These are phyloP conservation scores for Drosophila dunni DNA, from an alignment of 1,140 invertebrate genomes.

Conservation along the genomic window DNA sequence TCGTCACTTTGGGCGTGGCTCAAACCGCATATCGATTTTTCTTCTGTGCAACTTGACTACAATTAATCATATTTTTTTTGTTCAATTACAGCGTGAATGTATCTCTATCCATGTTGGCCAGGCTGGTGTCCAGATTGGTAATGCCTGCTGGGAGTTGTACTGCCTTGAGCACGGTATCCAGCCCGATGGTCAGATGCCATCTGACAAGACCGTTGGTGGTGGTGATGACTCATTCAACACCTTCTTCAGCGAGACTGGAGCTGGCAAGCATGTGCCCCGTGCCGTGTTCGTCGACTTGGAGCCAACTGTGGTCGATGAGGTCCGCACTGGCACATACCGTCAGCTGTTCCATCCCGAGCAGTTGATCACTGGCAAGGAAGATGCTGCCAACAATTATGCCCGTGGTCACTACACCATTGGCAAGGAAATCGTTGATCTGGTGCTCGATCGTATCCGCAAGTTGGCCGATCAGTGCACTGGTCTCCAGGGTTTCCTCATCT, in stretches of 20 bases:
- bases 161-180: constrained; percentile 92
- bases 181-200: constrained; percentile 90
- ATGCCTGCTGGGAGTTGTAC: constrained; percentile 88
- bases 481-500: constrained; percentile 94
- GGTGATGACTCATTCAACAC: constrained; percentile 93
- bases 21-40: constrained; percentile 60
- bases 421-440: constrained; percentile 93
- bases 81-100: constrained; percentile 86
- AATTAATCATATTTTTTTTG: constrained; percentile 25
- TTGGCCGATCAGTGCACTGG: constrained; percentile 94
- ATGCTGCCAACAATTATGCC: constrained; percentile 95
- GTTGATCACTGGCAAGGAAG: constrained; percentile 94
- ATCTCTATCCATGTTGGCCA: constrained; percentile 85
- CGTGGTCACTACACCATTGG: constrained; percentile 96
- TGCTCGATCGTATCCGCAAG: constrained; percentile 91
- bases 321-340: constrained; percentile 92
- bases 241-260: constrained; percentile 95
- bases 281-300: constrained; percentile 95
- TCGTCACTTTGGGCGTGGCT: constrained; percentile 56
- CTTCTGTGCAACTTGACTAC: constrained; percentile 4
- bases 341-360: constrained; percentile 95
- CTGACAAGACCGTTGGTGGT: constrained; percentile 89
- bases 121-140: constrained; percentile 91
- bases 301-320: constrained; percentile 95
- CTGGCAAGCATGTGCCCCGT: constrained; percentile 94